Evolutionary conservation across 2,888 invertebrate species (phyloP).

Genomic region (Epinotia brunnichana): DNA sequence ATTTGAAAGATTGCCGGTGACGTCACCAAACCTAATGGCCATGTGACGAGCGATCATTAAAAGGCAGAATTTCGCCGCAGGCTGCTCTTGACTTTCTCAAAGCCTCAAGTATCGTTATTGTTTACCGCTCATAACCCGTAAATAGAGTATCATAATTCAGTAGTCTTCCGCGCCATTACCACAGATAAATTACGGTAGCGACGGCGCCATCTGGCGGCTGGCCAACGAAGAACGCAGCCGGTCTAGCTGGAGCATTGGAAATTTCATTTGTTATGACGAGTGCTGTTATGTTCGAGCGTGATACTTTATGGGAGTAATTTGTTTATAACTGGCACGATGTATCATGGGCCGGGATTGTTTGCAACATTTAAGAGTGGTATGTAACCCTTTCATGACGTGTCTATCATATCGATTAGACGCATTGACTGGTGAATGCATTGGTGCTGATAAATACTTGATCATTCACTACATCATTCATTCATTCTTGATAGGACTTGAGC

Average conservation of each 20-base stretch:
- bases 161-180: constrained; percentile 67
- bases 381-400: too few species aligned
- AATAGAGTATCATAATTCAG: constrained; percentile 68
- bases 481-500: too few species aligned
- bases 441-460: too few species aligned
- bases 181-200: constrained; percentile 62
- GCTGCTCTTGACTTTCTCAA: neutral
- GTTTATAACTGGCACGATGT: constrained; percentile 15
- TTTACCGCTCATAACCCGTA: constrained; percentile 48
- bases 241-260: constrained; percentile 48
- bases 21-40: neutral
- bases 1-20: neutral
- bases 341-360: too few species aligned
- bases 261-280: constrained; percentile 54
- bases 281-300: constrained; percentile 37
- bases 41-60: neutral
- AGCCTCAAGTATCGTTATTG: constrained; percentile 37
- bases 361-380: too few species aligned
- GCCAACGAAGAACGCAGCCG: constrained; percentile 48
- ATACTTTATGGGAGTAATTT: constrained; percentile 39
- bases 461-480: too few species aligned
- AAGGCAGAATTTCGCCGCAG: neutral
- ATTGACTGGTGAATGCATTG: too few species aligned
- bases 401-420: too few species aligned
- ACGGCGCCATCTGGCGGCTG: constrained; percentile 52